phyloP scores from a whole-genome alignment of 2,888 invertebrate genomes.

The Phlogophora meticulosa region DNA sequence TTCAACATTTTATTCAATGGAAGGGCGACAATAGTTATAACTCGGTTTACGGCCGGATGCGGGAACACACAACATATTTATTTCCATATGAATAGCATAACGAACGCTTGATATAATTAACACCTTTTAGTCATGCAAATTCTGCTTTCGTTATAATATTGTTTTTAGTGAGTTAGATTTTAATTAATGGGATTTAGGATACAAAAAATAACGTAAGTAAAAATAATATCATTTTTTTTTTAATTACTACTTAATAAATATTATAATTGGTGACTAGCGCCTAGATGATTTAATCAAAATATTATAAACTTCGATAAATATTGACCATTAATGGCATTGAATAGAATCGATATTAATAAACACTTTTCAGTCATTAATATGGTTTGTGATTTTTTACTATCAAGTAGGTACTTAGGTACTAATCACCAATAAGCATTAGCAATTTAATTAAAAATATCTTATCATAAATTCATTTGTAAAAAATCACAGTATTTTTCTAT shows the following conservation, averaged over 20 bases:
- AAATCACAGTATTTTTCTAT: background rate
- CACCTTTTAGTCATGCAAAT: slow-evolving; percentile 48
- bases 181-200: too few relatives aligned
- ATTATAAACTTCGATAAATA: slow-evolving; percentile 3
- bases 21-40: slow-evolving; percentile 58
- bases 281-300: slow-evolving; percentile 3
- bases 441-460: slow-evolving; percentile 34
- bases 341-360: too few relatives aligned
- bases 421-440: background rate
- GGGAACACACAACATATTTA: slow-evolving; percentile 57
- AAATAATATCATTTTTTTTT: too few relatives aligned
- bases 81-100: slow-evolving; percentile 55
- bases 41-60: slow-evolving; percentile 64
- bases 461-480: slow-evolving; percentile 33
- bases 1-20: slow-evolving; percentile 56
- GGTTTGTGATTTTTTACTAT: background rate
- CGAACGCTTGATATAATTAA: slow-evolving; percentile 53
- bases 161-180: too few relatives aligned
- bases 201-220: too few relatives aligned
- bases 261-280: background rate
- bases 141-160: slow-evolving; percentile 25
- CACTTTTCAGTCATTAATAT: background rate
- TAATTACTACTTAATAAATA: background rate
- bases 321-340: background rate
- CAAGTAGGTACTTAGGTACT: background rate